Base-by-base conservation (phyloP, 2,888 invertebrate species). In the Cataglyphis cursor region DNA sequence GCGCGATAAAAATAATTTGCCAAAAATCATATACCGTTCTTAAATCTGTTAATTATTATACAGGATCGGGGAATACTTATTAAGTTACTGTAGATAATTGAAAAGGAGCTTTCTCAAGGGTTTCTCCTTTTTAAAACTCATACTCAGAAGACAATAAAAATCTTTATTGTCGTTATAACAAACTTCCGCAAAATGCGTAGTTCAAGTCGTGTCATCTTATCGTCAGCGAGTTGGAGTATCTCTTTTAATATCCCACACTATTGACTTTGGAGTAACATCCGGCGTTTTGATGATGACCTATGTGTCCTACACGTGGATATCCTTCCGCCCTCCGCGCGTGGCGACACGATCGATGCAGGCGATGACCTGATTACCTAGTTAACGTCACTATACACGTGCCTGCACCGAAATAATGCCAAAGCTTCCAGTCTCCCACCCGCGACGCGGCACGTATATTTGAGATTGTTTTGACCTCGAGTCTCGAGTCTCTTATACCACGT, bases 291-390 rank as follows among this genome's bases (percentile, higher is more conserved):
- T 12, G 31, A 65, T 24, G 66, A 75, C 66, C 75, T 76, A 75
- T 35, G 75, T 76, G 18, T 78, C 57, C 78, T 44, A 44, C 59
- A 78, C 78, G 72, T 70, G 78, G 31, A 31, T 44, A 78, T 78
- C 41, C 57, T 59, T 70, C 72, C 72, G 21, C 10, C 5, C 10
- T 4, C 28, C 82, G 68, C 64, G 59, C 80, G 81, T 80, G 76
- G 82, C 83, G 82, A 90, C 84, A 68, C 88, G 89, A 89, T 89
- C 89, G 90, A 90, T 89, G 89, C 90, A 89, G 89, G 81, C 89
- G 89, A 89, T 89, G 90, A 89, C 89, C 89, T 85, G 90, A 90
- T 89, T 89, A 89, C 89, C 64, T n/a, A n/a, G 78, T 82, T 82
- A 84, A 87, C 84, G 85, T 82, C 83, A 78, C 75, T 87, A 31